phyloP scores from a whole-genome alignment of 2,888 invertebrate genomes.

The Andrena chrysosceles region DNA sequence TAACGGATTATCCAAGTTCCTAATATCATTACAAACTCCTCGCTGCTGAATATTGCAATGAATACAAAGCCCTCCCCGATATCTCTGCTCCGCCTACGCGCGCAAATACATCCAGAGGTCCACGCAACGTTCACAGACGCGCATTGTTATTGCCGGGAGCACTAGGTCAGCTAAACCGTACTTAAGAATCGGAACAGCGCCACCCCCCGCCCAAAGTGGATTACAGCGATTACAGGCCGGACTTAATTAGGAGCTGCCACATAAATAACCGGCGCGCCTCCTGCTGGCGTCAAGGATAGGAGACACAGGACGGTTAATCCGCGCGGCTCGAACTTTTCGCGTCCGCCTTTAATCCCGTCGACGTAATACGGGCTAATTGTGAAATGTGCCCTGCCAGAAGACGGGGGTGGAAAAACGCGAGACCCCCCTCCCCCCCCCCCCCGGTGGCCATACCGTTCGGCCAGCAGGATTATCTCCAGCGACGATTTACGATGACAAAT shows the following conservation, averaged over 20 bases:
- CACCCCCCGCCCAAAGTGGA: conserved; percentile 63
- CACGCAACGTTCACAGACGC: not conserved
- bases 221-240: conserved; percentile 68
- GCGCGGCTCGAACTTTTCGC: conserved; percentile 58
- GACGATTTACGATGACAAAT: conserved; percentile 64
- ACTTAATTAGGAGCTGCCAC: conserved; percentile 70
- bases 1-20: conserved; percentile 75
- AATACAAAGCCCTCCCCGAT: conserved; percentile 52
- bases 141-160: conserved; percentile 59
- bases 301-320: conserved; percentile 59
- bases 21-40: conserved; percentile 73
- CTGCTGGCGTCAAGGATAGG: conserved; percentile 58
- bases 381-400: conserved; percentile 55
- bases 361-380: conserved; percentile 63
- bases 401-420: conserved; percentile 32
- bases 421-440: too few species aligned
- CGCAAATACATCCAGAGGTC: not conserved
- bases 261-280: conserved; percentile 66
- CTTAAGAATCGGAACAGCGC: conserved; percentile 57
- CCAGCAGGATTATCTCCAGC: conserved; percentile 39
- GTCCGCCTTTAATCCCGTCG: conserved; percentile 63
- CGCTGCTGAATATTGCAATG: conserved; percentile 66
- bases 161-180: conserved; percentile 57
- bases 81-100: conserved; percentile 9
- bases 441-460: not conserved